These are phyloP conservation scores for Diplodus sargus DNA, from an alignment of 2,797 vertebrate genomes.

Conservation along the genomic window DNA sequence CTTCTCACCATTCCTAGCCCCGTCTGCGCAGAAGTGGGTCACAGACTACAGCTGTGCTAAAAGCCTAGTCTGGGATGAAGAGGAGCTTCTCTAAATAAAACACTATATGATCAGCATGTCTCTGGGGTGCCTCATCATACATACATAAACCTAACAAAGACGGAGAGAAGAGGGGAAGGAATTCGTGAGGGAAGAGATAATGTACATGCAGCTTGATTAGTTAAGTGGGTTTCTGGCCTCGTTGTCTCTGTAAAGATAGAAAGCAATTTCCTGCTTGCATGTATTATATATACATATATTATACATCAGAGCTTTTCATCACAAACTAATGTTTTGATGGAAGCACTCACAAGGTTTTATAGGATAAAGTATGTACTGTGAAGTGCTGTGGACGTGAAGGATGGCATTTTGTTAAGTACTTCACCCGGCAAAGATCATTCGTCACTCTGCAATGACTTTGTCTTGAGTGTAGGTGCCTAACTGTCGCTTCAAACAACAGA, in stretches of 20 bases:
- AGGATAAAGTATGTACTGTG: background rate
- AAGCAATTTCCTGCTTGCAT: constrained; percentile 14
- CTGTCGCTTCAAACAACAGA: too few species aligned
- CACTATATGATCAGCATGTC: constrained; percentile 58
- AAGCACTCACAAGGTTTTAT: background rate
- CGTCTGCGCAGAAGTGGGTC: constrained; percentile 78
- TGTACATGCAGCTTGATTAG: constrained; percentile 25
- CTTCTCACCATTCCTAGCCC: constrained; percentile 41
- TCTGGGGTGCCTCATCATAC: constrained; percentile 53
- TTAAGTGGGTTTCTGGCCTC: constrained; percentile 36
- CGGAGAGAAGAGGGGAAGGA: constrained; percentile 29
- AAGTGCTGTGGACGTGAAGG: background rate
- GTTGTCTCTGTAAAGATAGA: constrained; percentile 11
- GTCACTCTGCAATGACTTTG: too few species aligned
- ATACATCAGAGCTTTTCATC: constrained; percentile 8
- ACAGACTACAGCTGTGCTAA: constrained; percentile 78
- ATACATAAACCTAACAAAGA: constrained; percentile 52
- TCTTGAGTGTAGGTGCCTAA: too few species aligned
- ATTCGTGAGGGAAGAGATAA: constrained; percentile 47
- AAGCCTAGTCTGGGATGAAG: constrained; percentile 69
- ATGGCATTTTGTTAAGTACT: too few species aligned
- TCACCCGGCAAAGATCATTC: too few species aligned
- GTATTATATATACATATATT: constrained; percentile 2
- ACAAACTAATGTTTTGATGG: background rate
- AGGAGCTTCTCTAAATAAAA: constrained; percentile 80